A percentile compares a stretch with the other conserved stretches of the same genome.
These are phyloP conservation scores for Notolepis coatsorum DNA, from an alignment of 2,797 vertebrate species.

Conservation along the genomic window DNA sequence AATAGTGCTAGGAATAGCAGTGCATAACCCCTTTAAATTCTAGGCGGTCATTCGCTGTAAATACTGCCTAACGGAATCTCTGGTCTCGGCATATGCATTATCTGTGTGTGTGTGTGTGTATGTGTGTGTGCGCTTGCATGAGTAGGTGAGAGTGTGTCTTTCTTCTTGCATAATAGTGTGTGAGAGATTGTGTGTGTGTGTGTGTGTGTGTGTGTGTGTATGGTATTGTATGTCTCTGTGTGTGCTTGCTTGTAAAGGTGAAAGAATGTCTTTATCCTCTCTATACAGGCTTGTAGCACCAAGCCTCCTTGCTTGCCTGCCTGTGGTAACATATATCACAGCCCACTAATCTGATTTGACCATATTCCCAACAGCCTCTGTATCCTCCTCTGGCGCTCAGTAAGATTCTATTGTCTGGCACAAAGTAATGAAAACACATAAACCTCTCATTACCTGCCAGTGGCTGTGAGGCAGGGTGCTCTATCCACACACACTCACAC, in stretches of 20 bases:
- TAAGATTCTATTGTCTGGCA: slow-evolving; percentile 67
- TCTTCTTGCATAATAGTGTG: no score
- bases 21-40: no score
- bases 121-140: slow-evolving; percentile 14
- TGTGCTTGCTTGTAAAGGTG: background rate
- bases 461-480: slow-evolving; percentile 46
- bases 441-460: slow-evolving; percentile 71
- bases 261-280: no score
- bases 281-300: slow-evolving; percentile 37
- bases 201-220: slow-evolving; percentile 17
- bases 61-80: no score
- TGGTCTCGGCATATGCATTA: slow-evolving; percentile 7
- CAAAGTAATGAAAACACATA: slow-evolving; percentile 79
- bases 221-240: background rate
- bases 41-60: no score
- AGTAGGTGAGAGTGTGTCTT: background rate
- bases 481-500: background rate
- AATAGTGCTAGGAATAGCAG: no score
- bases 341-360: slow-evolving; percentile 75
- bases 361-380: slow-evolving; percentile 58
- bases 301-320: slow-evolving; percentile 56
- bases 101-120: slow-evolving; percentile 9
- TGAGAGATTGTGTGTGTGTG: slow-evolving; percentile 14
- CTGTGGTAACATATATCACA: slow-evolving; percentile 65
- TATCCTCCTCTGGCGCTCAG: slow-evolving; percentile 58